Evolutionary conservation across 2,113 vertebrate species (phyloP), one percentile per base, ranked within the genome.

Genomic region (Tychaedon coryphoeus): DNA sequence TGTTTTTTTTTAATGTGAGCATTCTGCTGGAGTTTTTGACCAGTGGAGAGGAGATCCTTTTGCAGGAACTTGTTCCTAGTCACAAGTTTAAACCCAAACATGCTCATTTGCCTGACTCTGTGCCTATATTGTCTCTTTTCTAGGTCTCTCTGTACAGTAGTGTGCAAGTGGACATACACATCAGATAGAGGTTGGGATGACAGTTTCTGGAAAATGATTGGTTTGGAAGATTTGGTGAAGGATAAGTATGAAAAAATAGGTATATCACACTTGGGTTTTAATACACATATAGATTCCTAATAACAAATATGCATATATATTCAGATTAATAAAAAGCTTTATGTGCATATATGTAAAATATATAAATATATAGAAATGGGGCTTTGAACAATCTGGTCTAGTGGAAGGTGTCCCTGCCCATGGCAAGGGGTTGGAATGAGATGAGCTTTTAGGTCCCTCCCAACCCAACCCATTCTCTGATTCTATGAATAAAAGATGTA

Each of bases 151-250:
- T 99, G 99, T 82, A 99, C 99, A 13, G 93, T 99, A 81, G 98
- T 99, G 80, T 99, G 99, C 96, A 99, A 99, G 88, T 99, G 99
- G 99, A 99, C 98, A 0, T 99, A 99, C 86, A 98, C 98, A 2
- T 97, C 98, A n/a, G 98, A 98, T 56, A 97, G 95, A n/a, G 99
- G 99, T 58, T 99, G 99, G 99, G 98, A 99, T 58, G 96, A 98
- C 86, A 98, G 95, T 64, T 99, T 99, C 95, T 99, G 99, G 99
- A 98, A 96, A 10, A 90, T 60, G 75, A 97, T 99, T 77, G 99
- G 98, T 61, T 97, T 99, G 75, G 98, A 98, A 95, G 99, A 99
- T 91, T 94, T 99, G 62, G 86, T 98, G 74, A 96, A 98, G 94
- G 98, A 99, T 82, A 98, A 98, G 91, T 98, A 98, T 87, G 98